Conservation (phyloP, 2,888 invertebrate species). For the Halictus ligatus region DNA sequence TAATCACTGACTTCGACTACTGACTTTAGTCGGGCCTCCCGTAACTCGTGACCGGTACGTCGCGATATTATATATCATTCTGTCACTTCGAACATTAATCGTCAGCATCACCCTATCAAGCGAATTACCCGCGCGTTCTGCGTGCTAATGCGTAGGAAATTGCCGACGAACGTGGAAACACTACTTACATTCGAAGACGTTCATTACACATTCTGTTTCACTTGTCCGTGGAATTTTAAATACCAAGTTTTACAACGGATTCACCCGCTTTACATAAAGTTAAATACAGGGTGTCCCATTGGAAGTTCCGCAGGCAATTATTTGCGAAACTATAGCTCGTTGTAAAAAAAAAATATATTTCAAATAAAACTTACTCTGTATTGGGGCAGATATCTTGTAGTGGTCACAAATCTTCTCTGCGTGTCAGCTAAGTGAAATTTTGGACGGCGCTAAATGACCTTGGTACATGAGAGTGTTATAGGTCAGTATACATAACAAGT, state of each 20-base stretch:
- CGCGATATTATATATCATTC: slow-evolving; percentile 39
- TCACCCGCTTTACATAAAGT: neutral
- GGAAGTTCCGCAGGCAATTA: neutral
- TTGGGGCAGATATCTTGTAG: too few species aligned
- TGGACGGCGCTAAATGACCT: neutral
- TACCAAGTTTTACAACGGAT: neutral
- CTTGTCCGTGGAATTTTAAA: neutral
- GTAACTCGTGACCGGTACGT: slow-evolving; percentile 42
- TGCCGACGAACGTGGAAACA: neutral
- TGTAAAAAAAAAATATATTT: too few species aligned
- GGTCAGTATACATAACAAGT: neutral
- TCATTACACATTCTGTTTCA: neutral
- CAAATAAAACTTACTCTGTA: too few species aligned
- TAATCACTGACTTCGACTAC: slow-evolving; percentile 64
- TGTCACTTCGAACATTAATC: slow-evolving; percentile 36
- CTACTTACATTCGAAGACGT: neutral
- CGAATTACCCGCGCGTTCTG: neutral
- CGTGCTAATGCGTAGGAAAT: slow-evolving; percentile 5
- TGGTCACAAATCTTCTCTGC: too few species aligned
- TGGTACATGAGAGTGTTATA: neutral
- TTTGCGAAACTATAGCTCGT: neutral
- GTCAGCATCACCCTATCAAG: neutral
- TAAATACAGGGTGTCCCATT: neutral
- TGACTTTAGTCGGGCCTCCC: slow-evolving; percentile 46
- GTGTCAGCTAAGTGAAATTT: too few species aligned